A percentile compares a stretch with the other conserved stretches of the same genome.
Evolutionary conservation across 2,888 invertebrate genomes (phyloP).

Genomic region (Sarcophaga carnaria): DNA sequence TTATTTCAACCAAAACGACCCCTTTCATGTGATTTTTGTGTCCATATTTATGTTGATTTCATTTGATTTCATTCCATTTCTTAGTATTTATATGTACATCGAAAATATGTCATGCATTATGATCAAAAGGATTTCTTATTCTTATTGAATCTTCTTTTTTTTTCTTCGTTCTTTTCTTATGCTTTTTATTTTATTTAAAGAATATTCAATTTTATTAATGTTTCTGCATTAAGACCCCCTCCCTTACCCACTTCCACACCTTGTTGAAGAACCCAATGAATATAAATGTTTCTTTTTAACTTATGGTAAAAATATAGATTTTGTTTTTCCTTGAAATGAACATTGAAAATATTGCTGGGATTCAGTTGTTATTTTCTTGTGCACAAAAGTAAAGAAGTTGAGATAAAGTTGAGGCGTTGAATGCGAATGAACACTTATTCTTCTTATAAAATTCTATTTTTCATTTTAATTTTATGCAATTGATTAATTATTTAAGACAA

Average conservation of each 20-base stretch:
- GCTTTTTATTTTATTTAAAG: conserved; percentile 51
- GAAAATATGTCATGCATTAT: conserved; percentile 65
- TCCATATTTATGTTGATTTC: conserved; percentile 33
- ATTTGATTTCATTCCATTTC: conserved; percentile 51
- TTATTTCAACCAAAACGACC: conserved; percentile 50
- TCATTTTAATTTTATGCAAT: conserved; percentile 49
- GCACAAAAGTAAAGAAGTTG: not conserved
- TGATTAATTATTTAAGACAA: conserved; percentile 60
- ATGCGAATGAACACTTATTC: conserved; percentile 14
- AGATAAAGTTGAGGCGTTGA: not conserved
- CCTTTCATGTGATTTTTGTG: conserved; percentile 71
- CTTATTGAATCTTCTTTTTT: conserved; percentile 13
- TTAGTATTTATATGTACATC: conserved; percentile 44
- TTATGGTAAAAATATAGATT: not conserved
- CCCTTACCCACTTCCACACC: no score
- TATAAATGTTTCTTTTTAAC: no score
- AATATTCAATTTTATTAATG: conserved; percentile 68
- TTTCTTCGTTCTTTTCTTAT: not conserved
- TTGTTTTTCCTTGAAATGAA: not conserved
- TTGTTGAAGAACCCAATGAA: not conserved
- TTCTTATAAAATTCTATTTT: conserved; percentile 45
- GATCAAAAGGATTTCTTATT: conserved; percentile 66
- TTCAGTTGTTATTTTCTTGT: not conserved
- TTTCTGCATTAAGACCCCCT: conserved; percentile 27
- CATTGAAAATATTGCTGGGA: conserved; percentile 22